Conservation (phyloP, 2,113 vertebrate species). For the Amphiprion ocellaris region DNA sequence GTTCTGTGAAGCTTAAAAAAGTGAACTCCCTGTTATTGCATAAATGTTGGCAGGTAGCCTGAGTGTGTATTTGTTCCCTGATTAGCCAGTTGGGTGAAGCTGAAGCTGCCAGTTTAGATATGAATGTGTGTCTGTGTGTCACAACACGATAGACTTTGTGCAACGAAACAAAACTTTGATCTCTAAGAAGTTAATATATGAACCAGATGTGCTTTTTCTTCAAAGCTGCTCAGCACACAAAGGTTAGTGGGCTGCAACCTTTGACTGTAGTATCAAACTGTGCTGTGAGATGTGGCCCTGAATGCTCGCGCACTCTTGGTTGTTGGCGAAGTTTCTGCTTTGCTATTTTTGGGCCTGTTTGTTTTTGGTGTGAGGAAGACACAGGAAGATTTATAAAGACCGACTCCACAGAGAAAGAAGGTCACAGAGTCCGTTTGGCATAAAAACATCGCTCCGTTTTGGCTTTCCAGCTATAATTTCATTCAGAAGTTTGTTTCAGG, state of each 20-base stretch:
- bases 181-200: constrained; percentile 65
- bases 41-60: background rate
- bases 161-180: constrained; percentile 59
- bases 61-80: background rate
- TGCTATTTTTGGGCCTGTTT: constrained; percentile 3
- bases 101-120: background rate
- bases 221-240: background rate
- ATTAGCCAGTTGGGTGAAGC: constrained; percentile 40
- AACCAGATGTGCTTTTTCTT: constrained; percentile 22
- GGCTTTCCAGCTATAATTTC: constrained; percentile 15
- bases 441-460: constrained; percentile 3
- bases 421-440: constrained; percentile 36
- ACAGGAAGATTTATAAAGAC: background rate
- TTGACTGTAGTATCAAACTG: too few species aligned
- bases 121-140: constrained; percentile 56
- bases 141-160: background rate
- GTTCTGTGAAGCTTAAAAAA: background rate
- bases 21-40: constrained; percentile 1
- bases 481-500: background rate
- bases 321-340: background rate
- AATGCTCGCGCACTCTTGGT: too few species aligned
- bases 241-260: background rate
- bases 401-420: background rate
- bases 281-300: background rate
- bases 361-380: background rate